phyloP scores from a whole-genome alignment of 1,140 invertebrate species.

The Apis mellifera region DNA sequence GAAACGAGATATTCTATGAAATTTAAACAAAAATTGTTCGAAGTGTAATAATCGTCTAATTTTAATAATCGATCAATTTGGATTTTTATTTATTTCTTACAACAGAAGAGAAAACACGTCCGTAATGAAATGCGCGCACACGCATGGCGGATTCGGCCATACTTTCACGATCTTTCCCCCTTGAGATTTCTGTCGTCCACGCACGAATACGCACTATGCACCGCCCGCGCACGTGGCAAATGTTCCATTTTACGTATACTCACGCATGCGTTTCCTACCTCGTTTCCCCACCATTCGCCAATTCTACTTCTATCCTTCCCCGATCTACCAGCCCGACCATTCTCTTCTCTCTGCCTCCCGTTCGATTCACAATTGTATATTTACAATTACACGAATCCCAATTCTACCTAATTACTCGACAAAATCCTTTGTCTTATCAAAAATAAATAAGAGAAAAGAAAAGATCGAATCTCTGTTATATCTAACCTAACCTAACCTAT shows the following conservation, averaged over 20 bases:
- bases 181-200: constrained; percentile 64
- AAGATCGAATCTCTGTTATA: neutral
- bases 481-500: neutral
- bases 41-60: too few relatives aligned
- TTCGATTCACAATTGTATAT: neutral
- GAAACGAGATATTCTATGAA: too few relatives aligned
- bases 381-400: too few relatives aligned
- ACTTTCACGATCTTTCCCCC: constrained; percentile 67
- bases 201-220: constrained; percentile 67
- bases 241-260: constrained; percentile 65
- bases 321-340: constrained; percentile 3
- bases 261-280: constrained; percentile 67
- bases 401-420: neutral
- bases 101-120: constrained; percentile 5
- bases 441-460: neutral
- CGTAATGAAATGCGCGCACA: constrained; percentile 35
- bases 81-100: neutral
- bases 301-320: constrained; percentile 26
- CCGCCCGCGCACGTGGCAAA: constrained; percentile 75
- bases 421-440: neutral
- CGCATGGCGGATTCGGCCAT: constrained; percentile 75
- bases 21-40: too few relatives aligned
- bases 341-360: neutral
- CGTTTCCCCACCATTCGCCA: constrained; percentile 37
- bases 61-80: too few relatives aligned